Evolutionary conservation across 2,888 invertebrate species (phyloP).

Genomic region (Cerastis rubricosa): DNA sequence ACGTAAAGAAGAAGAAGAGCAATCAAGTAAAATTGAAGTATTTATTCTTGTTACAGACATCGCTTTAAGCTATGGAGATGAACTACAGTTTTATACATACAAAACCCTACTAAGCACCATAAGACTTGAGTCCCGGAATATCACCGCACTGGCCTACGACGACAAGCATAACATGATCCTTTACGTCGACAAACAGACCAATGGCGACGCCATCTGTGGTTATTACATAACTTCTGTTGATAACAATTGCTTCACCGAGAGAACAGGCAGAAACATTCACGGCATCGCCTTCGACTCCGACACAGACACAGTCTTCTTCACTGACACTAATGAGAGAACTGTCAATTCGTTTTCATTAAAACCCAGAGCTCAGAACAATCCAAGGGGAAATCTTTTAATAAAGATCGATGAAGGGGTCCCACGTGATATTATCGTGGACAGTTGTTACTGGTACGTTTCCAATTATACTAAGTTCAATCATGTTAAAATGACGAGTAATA

Average conservation of each 20-base stretch:
- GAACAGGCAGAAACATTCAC: conserved; percentile 91
- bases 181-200: conserved; percentile 92
- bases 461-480: background rate
- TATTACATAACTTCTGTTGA: conserved; percentile 80
- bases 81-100: conserved; percentile 86
- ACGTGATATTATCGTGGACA: conserved; percentile 23
- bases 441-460: conserved; percentile 70
- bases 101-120: conserved; percentile 71
- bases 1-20: background rate
- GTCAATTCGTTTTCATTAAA: too few species aligned
- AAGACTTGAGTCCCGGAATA: background rate
- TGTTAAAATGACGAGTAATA: background rate
- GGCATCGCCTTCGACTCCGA: conserved; percentile 95
- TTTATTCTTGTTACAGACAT: background rate
- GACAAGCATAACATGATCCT: conserved; percentile 92
- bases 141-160: conserved; percentile 90
- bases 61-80: background rate
- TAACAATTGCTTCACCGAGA: conserved; percentile 85
- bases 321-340: too few species aligned
- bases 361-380: too few species aligned
- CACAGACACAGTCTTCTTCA: conserved; percentile 95
- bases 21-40: background rate
- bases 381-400: too few species aligned
- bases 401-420: too few species aligned
- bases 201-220: conserved; percentile 93